Conservation (phyloP, 1,140 invertebrate species). For the Plutomurus gul region DNA sequence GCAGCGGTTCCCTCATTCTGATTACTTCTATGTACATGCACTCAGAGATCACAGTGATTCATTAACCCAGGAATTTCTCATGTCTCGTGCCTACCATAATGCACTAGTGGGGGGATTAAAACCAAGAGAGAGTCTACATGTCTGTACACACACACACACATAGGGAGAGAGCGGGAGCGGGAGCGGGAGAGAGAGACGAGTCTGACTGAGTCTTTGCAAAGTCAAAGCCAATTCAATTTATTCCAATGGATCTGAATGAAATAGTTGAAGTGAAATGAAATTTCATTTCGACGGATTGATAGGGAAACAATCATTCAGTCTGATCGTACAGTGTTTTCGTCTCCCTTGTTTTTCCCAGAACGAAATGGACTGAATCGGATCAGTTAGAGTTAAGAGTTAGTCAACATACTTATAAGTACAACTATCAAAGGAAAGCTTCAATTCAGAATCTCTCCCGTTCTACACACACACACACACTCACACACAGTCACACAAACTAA, state of each 20-base stretch:
- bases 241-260: constrained; percentile 1
- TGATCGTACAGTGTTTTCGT: background rate
- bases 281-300: constrained; percentile 21
- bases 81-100: no score
- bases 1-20: no score
- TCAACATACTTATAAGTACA: background rate
- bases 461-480: no score
- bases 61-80: constrained; percentile 3
- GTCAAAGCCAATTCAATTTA: background rate
- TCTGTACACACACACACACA: no score
- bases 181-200: background rate
- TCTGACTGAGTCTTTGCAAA: background rate
- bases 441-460: background rate
- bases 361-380: constrained; percentile 11
- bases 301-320: constrained; percentile 18
- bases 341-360: constrained; percentile 25
- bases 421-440: background rate
- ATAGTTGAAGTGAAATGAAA: constrained; percentile 22
- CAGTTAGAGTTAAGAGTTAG: background rate
- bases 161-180: background rate
- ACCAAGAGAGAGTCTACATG: no score
- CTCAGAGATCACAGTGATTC: background rate
- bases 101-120: no score
- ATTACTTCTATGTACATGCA: no score
- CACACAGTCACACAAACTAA: no score